Base-by-base conservation (phyloP, 2,113 vertebrate genomes). In the Anolis sagrei region DNA sequence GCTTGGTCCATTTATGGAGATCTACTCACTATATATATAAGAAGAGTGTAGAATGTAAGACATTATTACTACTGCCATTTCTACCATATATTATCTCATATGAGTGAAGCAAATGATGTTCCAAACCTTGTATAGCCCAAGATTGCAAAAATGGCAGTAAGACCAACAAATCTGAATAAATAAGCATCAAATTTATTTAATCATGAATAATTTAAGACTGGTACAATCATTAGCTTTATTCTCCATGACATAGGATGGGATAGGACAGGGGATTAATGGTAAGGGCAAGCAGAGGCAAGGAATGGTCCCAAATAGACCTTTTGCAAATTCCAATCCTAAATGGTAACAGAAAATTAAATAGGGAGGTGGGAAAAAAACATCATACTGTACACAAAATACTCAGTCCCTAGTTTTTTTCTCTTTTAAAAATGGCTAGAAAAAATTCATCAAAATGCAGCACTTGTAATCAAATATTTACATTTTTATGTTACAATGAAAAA, bases 181-280 rank as follows among this genome's bases (percentile, higher is more conserved):
- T 99, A 99, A 97, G 97, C 95, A 97, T 98, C 95, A 94, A 96
- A 97, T 99, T 99, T 99, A 99, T 99, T 99, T 96, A 97, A 97
- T 98, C 97, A 97, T 97, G 98, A 97, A 99, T 99, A 99, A 99
- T 97, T 99, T 99, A 99, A 98, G 97, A 98, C 98, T 96, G 97
- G 97, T 97, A 98, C 98, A 98, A 97, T 98, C 97, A 97, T 98
- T 96, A 97, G 96, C 95, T 98, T 97, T 95, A 95, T 97, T 97
- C 95, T 97, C 96, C 91, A 94, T 96, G 95, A 96, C 93, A 94
- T 75, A 87, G 92, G 10, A 90, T 61, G 0, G 25, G 81, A 62
- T n/a, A 18, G 39, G 39, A 6, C 1, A 9, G 39, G 62, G 79
- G 29, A 48, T 5, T 58, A 9, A 32, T 39, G 36, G 68, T 58